phyloP scores from a whole-genome alignment of 2,113 vertebrate genomes.

The Tachycineta bicolor region DNA sequence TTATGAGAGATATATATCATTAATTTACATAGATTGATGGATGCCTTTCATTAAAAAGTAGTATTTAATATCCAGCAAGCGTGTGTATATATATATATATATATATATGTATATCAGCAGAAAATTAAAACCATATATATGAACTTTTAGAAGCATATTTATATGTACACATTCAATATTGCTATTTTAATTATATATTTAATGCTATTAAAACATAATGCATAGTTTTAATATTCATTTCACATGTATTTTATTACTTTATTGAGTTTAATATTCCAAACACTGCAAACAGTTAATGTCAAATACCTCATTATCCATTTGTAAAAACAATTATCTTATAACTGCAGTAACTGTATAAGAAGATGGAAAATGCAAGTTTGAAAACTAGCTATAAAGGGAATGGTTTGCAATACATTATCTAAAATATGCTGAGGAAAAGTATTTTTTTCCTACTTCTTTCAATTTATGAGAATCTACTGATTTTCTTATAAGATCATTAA shows the following conservation, averaged over 20 bases:
- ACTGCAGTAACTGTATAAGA: background rate
- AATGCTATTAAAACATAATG: slow-evolving; percentile 10
- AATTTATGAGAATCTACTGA: background rate
- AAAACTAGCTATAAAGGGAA: background rate
- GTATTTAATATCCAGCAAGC: background rate
- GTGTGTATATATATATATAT: background rate
- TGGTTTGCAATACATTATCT: background rate
- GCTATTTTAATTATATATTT: background rate
- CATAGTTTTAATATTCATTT: slow-evolving; percentile 26
- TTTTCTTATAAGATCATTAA: background rate
- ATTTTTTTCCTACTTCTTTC: background rate
- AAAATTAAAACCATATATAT: slow-evolving; percentile 54
- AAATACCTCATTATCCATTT: slow-evolving; percentile 21
- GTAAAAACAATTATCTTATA: background rate
- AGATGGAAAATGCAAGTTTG: background rate
- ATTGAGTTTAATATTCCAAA: slow-evolving; percentile 2
- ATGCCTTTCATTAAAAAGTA: background rate
- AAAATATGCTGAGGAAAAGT: background rate
- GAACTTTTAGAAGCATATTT: background rate
- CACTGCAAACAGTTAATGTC: background rate
- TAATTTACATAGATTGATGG: background rate
- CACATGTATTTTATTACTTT: background rate
- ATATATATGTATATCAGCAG: background rate
- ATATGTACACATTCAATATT: background rate
- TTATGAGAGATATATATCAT: background rate